Evolutionary conservation across 2,888 invertebrate species (phyloP), one percentile per base, ranked within the genome.

Genomic region (Perizoma flavofasciatum): DNA sequence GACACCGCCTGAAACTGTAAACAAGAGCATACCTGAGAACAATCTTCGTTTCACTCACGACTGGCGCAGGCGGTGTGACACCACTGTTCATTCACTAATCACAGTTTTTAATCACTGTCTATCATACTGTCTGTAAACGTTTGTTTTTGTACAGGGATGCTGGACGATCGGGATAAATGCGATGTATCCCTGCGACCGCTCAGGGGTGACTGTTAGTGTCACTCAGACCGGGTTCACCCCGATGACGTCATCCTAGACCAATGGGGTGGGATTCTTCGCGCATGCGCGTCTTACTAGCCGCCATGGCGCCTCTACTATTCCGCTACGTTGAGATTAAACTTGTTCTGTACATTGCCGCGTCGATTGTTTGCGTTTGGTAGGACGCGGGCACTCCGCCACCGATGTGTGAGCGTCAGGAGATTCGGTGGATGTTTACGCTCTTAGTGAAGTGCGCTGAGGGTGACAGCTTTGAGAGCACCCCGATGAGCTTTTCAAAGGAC

Each of bases 161-260:
- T 58, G 58, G 69, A 68, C 69, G 72, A 65, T 66, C 68, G 67
- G 62, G 64, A 58, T 69, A 67, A 71, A 77, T 81, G 77, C 89
- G 82, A 79, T 84, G 74, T 71, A 69, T 71, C 85, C 85, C 83
- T 82, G 65, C 79, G 77, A 77, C 79, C 64, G 82, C 85, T 85
- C 81, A 74, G 86, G 91, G 89, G 89, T 90, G 86, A 92, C 91
- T 92, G 90, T 86, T 89, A 78, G 82, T 88, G 87, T 88, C 88
- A 88, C 82, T 84, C 81, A 82, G 83, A 87, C 75, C 83, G 84
- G 84, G 85, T 87, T 89, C 89, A 91, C 89, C 91, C 90, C 81
- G 88, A 89, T 92, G 91, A 92, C 91, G 91, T 92, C 91, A 92
- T 82, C 84, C 72, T 85, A 87, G 84, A 85, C 91, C 91, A 92